Evolutionary conservation across 2,113 vertebrate genomes (phyloP).

Genomic region (Platysternon megacephalum): DNA sequence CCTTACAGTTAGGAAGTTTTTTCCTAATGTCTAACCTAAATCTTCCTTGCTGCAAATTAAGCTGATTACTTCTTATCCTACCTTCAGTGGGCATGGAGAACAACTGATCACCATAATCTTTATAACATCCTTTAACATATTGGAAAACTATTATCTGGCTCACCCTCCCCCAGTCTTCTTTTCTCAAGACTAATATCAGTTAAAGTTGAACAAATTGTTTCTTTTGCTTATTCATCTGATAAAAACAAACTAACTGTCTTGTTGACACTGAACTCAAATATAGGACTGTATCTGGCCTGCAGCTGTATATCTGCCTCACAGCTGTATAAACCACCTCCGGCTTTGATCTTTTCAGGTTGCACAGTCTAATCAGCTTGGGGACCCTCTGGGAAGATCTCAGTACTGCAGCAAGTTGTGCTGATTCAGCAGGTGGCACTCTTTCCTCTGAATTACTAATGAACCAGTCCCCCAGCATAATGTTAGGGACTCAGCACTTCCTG

Average conservation of each 20-base stretch:
- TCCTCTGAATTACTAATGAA: neutral
- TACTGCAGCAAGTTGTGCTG: neutral
- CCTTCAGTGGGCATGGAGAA: neutral
- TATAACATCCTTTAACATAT: neutral
- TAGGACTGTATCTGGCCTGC: neutral
- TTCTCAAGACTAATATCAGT: neutral
- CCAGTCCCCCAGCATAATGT: rapidly evolving
- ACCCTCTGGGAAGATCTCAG: neutral
- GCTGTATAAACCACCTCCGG: neutral
- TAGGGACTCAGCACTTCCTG: neutral
- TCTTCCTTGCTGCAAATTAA: neutral
- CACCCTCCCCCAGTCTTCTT: neutral
- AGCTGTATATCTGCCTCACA: neutral
- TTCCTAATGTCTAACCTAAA: neutral
- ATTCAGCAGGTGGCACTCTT: neutral
- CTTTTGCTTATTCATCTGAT: neutral
- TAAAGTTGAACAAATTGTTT: neutral
- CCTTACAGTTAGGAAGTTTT: neutral
- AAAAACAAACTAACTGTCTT: neutral
- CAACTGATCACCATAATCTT: neutral
- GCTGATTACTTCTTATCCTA: neutral
- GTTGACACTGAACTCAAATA: rapidly evolving
- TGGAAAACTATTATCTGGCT: neutral
- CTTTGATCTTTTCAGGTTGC: neutral
- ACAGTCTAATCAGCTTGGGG: neutral